Evolutionary conservation across 2,797 vertebrate genomes (phyloP), one percentile per base, ranked within the genome.

Genomic region (Hephaestus fuliginosus): DNA sequence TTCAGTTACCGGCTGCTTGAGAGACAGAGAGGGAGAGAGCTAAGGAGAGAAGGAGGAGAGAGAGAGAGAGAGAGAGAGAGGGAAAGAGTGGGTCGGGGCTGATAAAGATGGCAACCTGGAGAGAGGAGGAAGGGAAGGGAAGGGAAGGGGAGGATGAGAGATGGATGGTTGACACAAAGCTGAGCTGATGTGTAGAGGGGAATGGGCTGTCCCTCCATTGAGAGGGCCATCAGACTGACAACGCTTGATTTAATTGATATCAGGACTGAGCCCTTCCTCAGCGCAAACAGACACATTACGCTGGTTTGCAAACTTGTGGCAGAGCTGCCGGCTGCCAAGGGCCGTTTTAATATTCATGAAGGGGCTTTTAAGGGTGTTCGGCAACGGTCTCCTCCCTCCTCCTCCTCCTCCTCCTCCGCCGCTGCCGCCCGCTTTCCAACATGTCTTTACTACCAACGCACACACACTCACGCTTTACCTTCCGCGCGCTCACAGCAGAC

Each of bases 301-400:
- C 95, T 95, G 96, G 96, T 97, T 97, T 96, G 96, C 96, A 97
- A 97, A 97, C 96, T 97, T 95, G 95, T 94, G 91, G 95, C 79
- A 84, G 96, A 95, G 95, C 96, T 94, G 95, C 97, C 94, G 96
- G 95, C 97, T 96, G 96, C 94, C 95, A 96, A 95, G 94, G 95
- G 87, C 86, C 92, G 96, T 96, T 97, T 97, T 97, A 97, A 98
- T 98, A 98, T 98, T 98, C 96, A 97, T 97, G 95, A 90, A 85
- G 95, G 86, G 95, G 95, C 95, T 96, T 97, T 97, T 96, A 96
- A 93, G 96, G 95, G 95, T 85, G 88, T 97, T 96, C 86, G 92
- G 91, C 93, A 90, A 92, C 90, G 87, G 94, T 91, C 75, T 78
- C 80, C 78, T 82, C 81, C 80, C 80, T 76, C 80, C 65, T 22